Evolutionary conservation across 2,888 invertebrate species (phyloP).

Genomic region (Saturnia pavonia): DNA sequence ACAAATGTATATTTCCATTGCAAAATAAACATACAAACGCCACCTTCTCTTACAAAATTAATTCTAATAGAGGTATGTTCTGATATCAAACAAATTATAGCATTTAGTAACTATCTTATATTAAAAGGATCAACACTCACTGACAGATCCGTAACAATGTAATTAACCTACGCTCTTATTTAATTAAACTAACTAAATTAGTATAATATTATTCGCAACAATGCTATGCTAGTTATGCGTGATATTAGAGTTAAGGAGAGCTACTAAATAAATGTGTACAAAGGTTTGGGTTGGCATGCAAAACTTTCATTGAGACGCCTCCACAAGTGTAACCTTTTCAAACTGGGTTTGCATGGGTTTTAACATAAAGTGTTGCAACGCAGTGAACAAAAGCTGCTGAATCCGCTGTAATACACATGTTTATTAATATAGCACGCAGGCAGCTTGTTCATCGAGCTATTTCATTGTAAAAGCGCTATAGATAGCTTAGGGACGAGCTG

Average conservation of each 20-base stretch:
- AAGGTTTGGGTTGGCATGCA: constrained; percentile 38
- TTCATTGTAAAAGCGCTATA: constrained; percentile 69
- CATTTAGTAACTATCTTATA: neutral
- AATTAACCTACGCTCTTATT: constrained; percentile 42
- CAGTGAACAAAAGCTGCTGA: constrained; percentile 36
- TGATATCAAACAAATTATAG: constrained; percentile 9
- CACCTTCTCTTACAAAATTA: neutral
- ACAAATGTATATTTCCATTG: neutral
- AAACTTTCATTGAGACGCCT: constrained; percentile 45
- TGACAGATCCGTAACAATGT: constrained; percentile 38
- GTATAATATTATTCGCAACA: constrained; percentile 44
- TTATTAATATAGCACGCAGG: constrained; percentile 64
- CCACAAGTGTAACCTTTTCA: constrained; percentile 42
- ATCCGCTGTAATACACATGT: constrained; percentile 41
- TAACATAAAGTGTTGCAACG: constrained; percentile 29
- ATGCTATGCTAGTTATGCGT: constrained; percentile 50
- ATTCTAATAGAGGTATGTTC: neutral
- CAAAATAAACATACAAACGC: neutral
- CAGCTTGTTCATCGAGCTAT: constrained; percentile 68
- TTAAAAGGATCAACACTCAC: constrained; percentile 23
- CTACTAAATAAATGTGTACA: constrained; percentile 51
- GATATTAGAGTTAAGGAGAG: constrained; percentile 36
- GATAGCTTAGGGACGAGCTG: constrained; percentile 62
- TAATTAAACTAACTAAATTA: constrained; percentile 48
- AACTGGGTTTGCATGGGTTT: constrained; percentile 19